Evolutionary conservation across 1,140 invertebrate species (phyloP).

Genomic region (Sweltsa coloradensis): DNA sequence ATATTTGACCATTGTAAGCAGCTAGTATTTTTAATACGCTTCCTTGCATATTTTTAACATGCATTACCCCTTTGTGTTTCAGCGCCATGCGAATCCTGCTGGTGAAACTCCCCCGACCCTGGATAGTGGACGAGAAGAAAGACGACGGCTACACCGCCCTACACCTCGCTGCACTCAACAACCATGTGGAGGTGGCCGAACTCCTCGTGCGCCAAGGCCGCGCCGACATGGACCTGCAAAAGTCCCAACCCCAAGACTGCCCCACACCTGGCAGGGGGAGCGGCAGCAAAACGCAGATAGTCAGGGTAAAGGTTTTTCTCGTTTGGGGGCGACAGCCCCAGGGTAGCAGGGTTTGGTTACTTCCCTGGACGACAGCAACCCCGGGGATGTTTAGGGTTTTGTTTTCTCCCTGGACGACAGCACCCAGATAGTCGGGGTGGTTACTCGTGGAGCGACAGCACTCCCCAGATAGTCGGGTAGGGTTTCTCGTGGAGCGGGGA

Average conservation of each 20-base stretch:
- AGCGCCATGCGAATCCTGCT: slow-evolving; percentile 93
- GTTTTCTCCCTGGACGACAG: no score
- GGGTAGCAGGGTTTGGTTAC: no score
- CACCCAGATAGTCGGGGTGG: no score
- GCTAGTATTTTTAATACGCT: no score
- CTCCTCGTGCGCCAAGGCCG: slow-evolving; percentile 75
- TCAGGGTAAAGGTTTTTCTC: slow-evolving; percentile 55
- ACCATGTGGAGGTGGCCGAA: slow-evolving; percentile 94
- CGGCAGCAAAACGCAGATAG: slow-evolving; percentile 91
- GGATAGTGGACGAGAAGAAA: slow-evolving; percentile 97
- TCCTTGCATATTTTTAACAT: no score
- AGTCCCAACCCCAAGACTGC: slow-evolving; percentile 95
- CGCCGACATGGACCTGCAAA: slow-evolving; percentile 86
- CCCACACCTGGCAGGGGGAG: slow-evolving; percentile 87
- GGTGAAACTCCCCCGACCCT: slow-evolving; percentile 79
- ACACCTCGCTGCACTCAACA: slow-evolving; percentile 91
- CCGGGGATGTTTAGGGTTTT: no score
- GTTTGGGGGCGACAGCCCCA: no score
- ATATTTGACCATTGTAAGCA: no score
- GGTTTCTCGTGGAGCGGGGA: no score
- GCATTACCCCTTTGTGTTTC: slow-evolving; percentile 37
- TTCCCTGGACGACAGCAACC: no score
- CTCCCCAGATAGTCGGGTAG: no score
- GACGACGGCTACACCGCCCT: slow-evolving; percentile 95
- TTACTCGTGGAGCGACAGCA: no score